Evolutionary conservation across 1,140 invertebrate genomes (phyloP), one percentile per base, ranked within the genome.

Genomic region (Bombus confusus): DNA sequence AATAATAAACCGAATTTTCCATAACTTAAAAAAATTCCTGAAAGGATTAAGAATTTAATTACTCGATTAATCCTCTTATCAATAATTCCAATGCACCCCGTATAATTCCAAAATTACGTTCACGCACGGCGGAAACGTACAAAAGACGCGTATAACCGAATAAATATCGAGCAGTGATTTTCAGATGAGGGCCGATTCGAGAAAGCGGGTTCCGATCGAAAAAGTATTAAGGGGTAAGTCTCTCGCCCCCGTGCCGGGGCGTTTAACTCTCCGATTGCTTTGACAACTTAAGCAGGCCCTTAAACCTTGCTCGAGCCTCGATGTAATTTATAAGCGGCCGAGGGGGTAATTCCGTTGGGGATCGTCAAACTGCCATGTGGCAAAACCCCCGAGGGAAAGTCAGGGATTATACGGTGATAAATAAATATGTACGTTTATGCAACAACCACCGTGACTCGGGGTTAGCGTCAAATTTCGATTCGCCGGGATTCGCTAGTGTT

Each of bases 371-470:
- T 94, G 94, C 94, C 94, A 94, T 95, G 94, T 94, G 94, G 94
- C 93, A 93, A 93, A 87, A 92, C 92, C 86, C 92, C 85, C 84
- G 79, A 91, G 91, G 92, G 91, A 91, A 92, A 94, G 93, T 95
- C 94, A 95, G 93, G 94, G 94, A 95, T 95, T 95, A 95, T 93
- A 91, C 90, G 92, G 90, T 91, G 93, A 95, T 95, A 95, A 95
- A 95, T 95, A 95, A 95, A 95, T 93, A 94, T 93, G 89, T 91
- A 92, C 91, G 87, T 86, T 87, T 92, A 91, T 91, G 91, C 89
- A 94, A 93, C 91, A 91, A 93, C 92, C 90, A 87, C 91, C 91
- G 90, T 92, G 88, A 93, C 90, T 90, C 90, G 91, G 90, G 87
- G 87, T 89, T 86, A 74, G 41, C 80, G 80, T 87, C 78, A 89